Evolutionary conservation across 2,888 invertebrate genomes (phyloP).

Genomic region (Morpho deidamia): DNA sequence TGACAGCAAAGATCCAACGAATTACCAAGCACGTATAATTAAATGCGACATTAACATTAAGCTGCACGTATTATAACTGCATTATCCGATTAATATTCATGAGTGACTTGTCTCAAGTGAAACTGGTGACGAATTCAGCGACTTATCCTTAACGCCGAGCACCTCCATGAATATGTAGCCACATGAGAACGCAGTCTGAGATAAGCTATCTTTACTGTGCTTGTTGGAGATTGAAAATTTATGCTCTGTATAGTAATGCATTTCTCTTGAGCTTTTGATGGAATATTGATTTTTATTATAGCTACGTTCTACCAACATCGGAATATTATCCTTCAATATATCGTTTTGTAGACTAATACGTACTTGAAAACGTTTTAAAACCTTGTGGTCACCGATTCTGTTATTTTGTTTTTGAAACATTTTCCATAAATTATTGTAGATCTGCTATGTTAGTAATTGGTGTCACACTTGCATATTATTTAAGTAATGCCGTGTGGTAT

Average conservation of each 20-base stretch:
- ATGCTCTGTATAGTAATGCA: slow-evolving; percentile 1
- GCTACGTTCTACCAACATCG: no score
- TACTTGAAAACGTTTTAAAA: no score
- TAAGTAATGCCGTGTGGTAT: no score
- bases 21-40: slow-evolving; percentile 47
- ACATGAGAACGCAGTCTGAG: slow-evolving; percentile 35
- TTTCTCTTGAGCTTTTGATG: slow-evolving; percentile 1
- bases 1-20: slow-evolving; percentile 35
- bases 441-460: no score
- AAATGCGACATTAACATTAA: slow-evolving; percentile 48
- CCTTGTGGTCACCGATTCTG: no score
- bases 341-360: neutral
- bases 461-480: no score
- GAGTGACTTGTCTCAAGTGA: slow-evolving; percentile 50
- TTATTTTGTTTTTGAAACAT: no score
- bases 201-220: slow-evolving; percentile 31
- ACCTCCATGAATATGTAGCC: slow-evolving; percentile 60
- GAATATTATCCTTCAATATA: no score
- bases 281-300: neutral
- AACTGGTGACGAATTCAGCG: slow-evolving; percentile 57
- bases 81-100: slow-evolving; percentile 71
- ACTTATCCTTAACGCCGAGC: slow-evolving; percentile 51
- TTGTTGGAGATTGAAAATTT: slow-evolving; percentile 8
- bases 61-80: slow-evolving; percentile 61
- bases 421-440: no score